These are phyloP conservation scores for Hesperophylax magnus DNA, from an alignment of 1,140 invertebrate genomes.

Conservation along the genomic window DNA sequence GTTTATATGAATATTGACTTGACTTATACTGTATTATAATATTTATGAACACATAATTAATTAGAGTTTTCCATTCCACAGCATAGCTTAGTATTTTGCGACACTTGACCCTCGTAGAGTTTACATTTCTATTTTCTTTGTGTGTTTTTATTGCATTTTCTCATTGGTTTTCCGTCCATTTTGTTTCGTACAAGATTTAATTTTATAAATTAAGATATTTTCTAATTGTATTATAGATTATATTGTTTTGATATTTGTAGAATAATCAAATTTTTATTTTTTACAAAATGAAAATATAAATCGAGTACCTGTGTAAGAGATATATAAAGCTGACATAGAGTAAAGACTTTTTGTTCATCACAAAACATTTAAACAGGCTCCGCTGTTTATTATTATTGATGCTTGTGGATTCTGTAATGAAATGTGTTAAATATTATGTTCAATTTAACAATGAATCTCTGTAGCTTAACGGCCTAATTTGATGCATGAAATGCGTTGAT, in stretches of 20 bases:
- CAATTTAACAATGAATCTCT: background rate
- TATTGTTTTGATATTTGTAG: conserved; percentile 10
- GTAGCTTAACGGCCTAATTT: background rate
- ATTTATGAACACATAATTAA: too few species aligned
- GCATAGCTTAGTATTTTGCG: background rate
- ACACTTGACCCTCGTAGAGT: background rate
- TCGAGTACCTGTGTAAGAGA: conserved; percentile 4
- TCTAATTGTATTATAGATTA: conserved; percentile 18
- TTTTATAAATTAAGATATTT: background rate
- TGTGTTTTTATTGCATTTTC: conserved; percentile 15
- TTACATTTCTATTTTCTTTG: background rate
- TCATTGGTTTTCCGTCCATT: conserved; percentile 27
- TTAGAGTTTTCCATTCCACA: conserved; percentile 11
- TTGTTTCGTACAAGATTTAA: conserved; percentile 5
- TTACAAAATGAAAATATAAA: conserved; percentile 1
- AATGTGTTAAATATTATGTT: too few species aligned
- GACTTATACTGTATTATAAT: background rate
- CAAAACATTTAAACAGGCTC: background rate
- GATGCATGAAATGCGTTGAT: background rate
- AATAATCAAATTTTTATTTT: background rate
- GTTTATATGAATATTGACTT: background rate
- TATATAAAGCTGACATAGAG: background rate
- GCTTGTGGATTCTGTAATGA: background rate
- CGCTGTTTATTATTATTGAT: background rate
- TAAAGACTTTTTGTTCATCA: background rate